These are phyloP conservation scores for Noctuana brunneofusca DNA, from an alignment of 2,888 invertebrate species.

Conservation along the genomic window DNA sequence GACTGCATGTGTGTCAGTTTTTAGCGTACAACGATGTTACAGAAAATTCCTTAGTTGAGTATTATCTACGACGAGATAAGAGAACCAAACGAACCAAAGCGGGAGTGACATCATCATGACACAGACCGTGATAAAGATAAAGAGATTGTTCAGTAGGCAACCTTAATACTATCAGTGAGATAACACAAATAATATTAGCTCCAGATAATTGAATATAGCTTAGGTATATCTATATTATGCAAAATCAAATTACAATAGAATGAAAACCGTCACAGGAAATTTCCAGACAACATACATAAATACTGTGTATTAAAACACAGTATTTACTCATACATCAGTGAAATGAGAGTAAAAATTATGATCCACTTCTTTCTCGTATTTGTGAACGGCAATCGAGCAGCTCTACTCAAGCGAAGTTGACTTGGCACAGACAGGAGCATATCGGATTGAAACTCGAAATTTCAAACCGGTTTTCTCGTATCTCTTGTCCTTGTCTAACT, in stretches of 20 bases:
- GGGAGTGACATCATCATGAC: constrained; percentile 73
- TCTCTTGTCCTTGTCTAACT: constrained; percentile 64
- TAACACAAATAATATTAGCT: constrained; percentile 37
- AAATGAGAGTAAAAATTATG: constrained; percentile 51
- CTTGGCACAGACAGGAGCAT: constrained; percentile 78
- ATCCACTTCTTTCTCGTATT: constrained; percentile 58
- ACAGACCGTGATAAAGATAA: constrained; percentile 75
- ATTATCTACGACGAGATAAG: constrained; percentile 75
- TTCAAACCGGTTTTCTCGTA: constrained; percentile 75
- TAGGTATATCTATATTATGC: not conserved
- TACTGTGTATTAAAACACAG: not conserved
- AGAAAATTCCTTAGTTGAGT: constrained; percentile 65
- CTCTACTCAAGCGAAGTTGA: constrained; percentile 69
- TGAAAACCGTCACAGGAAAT: no score
- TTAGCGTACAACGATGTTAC: constrained; percentile 35
- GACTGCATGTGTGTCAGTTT: constrained; percentile 35
- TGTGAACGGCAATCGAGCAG: constrained; percentile 57
- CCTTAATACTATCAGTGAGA: constrained; percentile 53
- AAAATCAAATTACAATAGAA: not conserved
- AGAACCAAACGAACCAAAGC: constrained; percentile 62
- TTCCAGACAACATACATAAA: no score
- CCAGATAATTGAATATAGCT: not conserved
- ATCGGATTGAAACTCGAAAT: constrained; percentile 82
- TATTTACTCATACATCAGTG: constrained; percentile 35
- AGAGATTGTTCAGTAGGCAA: constrained; percentile 73